Conservation (phyloP, 2,797 vertebrate species). For the Hydrophis major region DNA sequence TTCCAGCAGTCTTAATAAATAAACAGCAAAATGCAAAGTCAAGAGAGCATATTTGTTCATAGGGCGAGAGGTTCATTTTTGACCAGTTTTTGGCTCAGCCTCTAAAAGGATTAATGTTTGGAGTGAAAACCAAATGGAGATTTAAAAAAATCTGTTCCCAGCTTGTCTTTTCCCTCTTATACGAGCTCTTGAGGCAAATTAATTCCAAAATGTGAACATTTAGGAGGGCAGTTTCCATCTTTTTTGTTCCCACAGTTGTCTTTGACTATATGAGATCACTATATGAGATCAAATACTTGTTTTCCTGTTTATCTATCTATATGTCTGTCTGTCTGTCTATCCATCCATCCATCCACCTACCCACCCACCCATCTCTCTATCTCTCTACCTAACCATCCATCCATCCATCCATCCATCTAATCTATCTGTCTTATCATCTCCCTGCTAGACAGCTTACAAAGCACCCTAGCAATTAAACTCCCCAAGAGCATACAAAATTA, state of each 20-base stretch:
- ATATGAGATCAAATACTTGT: neutral
- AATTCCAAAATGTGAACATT: conserved; percentile 14
- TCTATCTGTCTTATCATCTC: neutral
- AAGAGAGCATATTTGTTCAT: neutral
- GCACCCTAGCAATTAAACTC: neutral
- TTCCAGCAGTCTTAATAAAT: neutral
- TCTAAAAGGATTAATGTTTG: neutral
- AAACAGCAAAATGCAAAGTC: neutral
- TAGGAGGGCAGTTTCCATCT: neutral
- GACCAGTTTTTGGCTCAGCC: neutral
- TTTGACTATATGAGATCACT: neutral
- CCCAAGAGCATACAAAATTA: conserved; percentile 2
- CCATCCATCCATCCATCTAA: neutral
- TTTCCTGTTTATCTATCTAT: neutral
- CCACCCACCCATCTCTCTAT: too few relatives aligned
- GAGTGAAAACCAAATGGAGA: neutral
- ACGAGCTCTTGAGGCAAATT: neutral
- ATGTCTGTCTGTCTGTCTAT: neutral
- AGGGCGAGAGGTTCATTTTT: neutral
- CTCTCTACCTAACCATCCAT: too few relatives aligned
- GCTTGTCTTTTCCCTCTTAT: neutral
- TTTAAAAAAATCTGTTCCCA: neutral
- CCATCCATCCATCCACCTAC: too few relatives aligned
- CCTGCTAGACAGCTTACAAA: neutral
- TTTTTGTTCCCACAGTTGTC: neutral